phyloP scores from a whole-genome alignment of 2,797 vertebrate genomes.

The Tiaroga cobitis region DNA sequence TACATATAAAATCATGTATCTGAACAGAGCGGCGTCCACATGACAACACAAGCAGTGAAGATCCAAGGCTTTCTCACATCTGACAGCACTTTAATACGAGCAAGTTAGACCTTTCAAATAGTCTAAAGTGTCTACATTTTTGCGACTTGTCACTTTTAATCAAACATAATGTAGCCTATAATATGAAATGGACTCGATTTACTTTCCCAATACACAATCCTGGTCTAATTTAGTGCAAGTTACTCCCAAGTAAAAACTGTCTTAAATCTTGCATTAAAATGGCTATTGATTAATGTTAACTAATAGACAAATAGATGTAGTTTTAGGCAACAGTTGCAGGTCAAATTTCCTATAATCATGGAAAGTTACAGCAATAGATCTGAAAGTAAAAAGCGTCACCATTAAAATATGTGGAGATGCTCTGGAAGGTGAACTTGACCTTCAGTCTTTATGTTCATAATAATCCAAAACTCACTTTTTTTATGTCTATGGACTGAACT shows the following conservation, averaged over 20 bases:
- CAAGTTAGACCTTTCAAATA: background rate
- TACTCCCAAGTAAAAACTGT: background rate
- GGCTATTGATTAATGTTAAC: background rate
- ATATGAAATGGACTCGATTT: background rate
- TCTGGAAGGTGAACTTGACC: background rate
- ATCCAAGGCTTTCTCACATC: conserved; percentile 1
- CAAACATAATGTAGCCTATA: background rate
- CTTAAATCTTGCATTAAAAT: background rate
- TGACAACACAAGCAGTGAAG: background rate
- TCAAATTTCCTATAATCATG: no score
- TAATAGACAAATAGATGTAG: background rate
- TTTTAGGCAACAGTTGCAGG: background rate
- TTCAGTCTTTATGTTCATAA: background rate
- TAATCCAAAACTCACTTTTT: background rate
- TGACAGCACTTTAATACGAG: background rate
- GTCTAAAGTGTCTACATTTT: background rate
- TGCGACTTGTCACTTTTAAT: background rate
- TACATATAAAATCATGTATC: background rate
- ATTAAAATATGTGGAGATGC: background rate
- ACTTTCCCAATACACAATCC: background rate
- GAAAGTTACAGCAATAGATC: background rate
- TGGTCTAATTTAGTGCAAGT: background rate
- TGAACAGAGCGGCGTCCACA: background rate
- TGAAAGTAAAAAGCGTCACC: background rate
- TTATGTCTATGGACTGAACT: background rate